Evolutionary conservation across 2,113 vertebrate species (phyloP).

Genomic region (Salvator merianae): DNA sequence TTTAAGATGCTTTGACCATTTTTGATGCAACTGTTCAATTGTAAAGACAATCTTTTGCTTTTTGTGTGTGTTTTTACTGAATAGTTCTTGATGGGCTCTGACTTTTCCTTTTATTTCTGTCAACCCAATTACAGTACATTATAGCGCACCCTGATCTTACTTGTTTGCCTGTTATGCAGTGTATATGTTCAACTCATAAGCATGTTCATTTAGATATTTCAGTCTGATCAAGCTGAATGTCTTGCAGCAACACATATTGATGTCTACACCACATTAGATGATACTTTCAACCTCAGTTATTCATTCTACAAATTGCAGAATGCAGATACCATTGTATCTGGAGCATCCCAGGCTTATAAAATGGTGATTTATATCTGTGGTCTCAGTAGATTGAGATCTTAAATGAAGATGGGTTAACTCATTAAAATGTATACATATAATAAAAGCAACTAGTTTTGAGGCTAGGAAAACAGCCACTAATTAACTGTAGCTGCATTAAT

Average conservation of each 20-base stretch:
- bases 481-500: conserved; percentile 17
- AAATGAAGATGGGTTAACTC: conserved; percentile 47
- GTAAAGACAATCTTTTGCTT: conserved; percentile 70
- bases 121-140: conserved; percentile 78
- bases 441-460: conserved; percentile 46
- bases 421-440: conserved; percentile 41
- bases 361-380: conserved; percentile 32
- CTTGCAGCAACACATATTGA: conserved; percentile 76
- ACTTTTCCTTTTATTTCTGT: conserved; percentile 87
- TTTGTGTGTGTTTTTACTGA: conserved; percentile 77
- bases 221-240: conserved; percentile 77
- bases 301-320: conserved; percentile 49
- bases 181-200: conserved; percentile 73
- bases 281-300: conserved; percentile 58
- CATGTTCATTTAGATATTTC: conserved; percentile 82
- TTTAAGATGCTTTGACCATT: conserved; percentile 73
- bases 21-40: conserved; percentile 77
- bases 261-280: conserved; percentile 62
- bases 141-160: conserved; percentile 65
- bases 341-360: conserved; percentile 39
- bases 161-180: conserved; percentile 72
- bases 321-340: conserved; percentile 15
- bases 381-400: conserved; percentile 30
- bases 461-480: conserved; percentile 5
- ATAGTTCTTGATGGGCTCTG: conserved; percentile 83